Evolutionary conservation across 2,888 invertebrate genomes (phyloP).

Genomic region (Muschampia staudingeri): DNA sequence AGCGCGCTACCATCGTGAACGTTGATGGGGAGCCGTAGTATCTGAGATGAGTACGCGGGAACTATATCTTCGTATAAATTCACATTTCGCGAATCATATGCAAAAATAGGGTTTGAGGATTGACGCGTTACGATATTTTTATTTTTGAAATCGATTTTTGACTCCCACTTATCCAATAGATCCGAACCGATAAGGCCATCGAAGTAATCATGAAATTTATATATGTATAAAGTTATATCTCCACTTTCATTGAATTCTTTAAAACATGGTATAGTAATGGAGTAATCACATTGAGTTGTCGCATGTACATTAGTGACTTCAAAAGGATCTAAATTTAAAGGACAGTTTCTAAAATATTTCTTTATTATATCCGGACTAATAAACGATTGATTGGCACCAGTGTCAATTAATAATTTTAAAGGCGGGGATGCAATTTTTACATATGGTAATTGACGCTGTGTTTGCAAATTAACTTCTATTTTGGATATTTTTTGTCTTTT

Average conservation of each 20-base stretch:
- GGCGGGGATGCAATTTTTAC: not conserved
- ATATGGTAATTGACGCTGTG: not conserved
- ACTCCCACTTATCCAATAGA: not conserved
- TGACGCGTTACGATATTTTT: not conserved
- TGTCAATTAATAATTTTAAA: not conserved
- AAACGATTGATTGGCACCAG: not conserved
- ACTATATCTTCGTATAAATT: too few relatives aligned
- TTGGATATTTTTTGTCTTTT: not conserved
- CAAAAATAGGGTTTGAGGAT: not conserved
- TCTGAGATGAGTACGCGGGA: too few relatives aligned
- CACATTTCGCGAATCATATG: too few relatives aligned
- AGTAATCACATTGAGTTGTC: not conserved
- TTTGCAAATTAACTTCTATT: constrained; percentile 6
- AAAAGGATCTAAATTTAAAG: not conserved
- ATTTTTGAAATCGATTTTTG: not conserved
- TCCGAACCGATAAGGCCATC: not conserved
- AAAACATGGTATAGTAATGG: constrained; percentile 6
- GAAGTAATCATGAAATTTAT: constrained; percentile 2
- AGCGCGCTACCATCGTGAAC: too few relatives aligned
- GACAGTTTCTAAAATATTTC: not conserved
- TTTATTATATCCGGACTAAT: not conserved
- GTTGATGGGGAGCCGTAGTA: too few relatives aligned
- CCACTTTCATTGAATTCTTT: not conserved
- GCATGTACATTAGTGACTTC: not conserved
- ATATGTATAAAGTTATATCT: not conserved